Evolutionary conservation across 1,140 invertebrate species (phyloP), one percentile per base, ranked within the genome.

Genomic region (Drosophila eugracilis): DNA sequence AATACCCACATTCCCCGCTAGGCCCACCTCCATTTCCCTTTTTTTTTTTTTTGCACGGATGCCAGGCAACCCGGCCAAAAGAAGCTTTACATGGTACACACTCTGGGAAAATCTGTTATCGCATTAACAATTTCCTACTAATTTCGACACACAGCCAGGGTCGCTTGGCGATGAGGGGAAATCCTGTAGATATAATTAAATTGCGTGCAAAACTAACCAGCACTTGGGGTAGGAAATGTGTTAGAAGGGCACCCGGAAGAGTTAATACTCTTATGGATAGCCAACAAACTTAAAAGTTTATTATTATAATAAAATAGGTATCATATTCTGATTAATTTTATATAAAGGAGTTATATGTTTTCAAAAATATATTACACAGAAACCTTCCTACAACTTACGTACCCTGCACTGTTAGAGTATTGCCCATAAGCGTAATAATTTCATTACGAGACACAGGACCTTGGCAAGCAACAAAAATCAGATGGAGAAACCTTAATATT

Each of bases 121-220:
- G 83, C 83, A 88, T 86, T 86, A 86, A 81, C 83, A 88, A 75
- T 86, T 88, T 86, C 78, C 78, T 78, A 86, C 83, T 78, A 88
- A 86, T 86, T 86, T 81, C 48, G 63, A 50, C 54, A 36, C 63
- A 53, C 77, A 75, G 26, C 54, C 47, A 39, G 41, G 53, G 14
- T 49, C 26, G 47, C 17, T 39, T 39, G 49, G 47, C 9, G 47
- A 71, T 19, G 63, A 30, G 41, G 36, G 62, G 49, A 44, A 50
- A 74, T 57, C 47, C 53, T 67, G 72, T 54, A 75, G 81, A 81
- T 83, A 83, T 86, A 86, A 86, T 86, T 83, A 88, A 86, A 86
- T 86, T 88, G 78, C 78, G 78, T 83, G 83, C 83, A 58, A 73
- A 81, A 81, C 78, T 81, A 78, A 67, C 69, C 47, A 45, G 53